Evolutionary conservation across 2,797 vertebrate genomes (phyloP).

Genomic region (Prionace glauca): DNA sequence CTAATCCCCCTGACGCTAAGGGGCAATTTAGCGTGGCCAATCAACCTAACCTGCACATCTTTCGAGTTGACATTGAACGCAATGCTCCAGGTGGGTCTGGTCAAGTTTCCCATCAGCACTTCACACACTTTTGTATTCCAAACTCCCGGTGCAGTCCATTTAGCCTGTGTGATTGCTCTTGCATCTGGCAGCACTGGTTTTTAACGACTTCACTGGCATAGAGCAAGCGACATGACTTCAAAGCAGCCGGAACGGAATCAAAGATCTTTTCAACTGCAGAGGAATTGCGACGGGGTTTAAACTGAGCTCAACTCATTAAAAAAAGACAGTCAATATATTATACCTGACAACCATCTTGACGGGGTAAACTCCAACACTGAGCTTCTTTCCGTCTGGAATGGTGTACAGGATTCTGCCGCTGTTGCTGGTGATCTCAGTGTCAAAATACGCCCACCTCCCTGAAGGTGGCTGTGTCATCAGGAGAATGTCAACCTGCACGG

Average conservation of each 20-base stretch:
- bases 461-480: conserved; percentile 89
- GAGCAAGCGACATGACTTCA: neutral
- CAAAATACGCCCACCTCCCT: conserved; percentile 88
- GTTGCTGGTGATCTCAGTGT: conserved; percentile 90
- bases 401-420: conserved; percentile 84
- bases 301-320: neutral
- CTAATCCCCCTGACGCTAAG: no score
- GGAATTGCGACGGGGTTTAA: neutral
- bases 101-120: neutral
- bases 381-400: conserved; percentile 78
- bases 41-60: no score
- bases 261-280: neutral
- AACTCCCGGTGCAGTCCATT: neutral
- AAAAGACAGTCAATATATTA: conserved; percentile 41
- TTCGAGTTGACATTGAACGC: neutral
- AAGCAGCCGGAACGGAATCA: neutral
- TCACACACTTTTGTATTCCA: neutral
- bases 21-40: no score
- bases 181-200: neutral
- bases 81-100: neutral
- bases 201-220: neutral
- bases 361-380: conserved; percentile 85
- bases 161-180: neutral
- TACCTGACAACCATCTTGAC: conserved; percentile 98
- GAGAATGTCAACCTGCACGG: conserved; percentile 80